Evolutionary conservation across 2,888 invertebrate species (phyloP), one percentile per base, ranked within the genome.

Genomic region (Machimus atricapillus): DNA sequence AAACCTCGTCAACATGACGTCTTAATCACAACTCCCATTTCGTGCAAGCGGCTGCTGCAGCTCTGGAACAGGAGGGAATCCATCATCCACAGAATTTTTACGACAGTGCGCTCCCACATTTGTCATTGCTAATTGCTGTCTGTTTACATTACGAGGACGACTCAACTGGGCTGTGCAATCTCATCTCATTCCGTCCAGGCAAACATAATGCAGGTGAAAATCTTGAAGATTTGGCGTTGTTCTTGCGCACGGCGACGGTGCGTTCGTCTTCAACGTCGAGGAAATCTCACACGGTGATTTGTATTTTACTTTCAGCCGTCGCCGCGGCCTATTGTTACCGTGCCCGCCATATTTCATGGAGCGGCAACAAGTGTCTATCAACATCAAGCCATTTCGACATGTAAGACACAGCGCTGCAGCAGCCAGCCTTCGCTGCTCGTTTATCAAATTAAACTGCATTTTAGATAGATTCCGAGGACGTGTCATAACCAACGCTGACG

Each of bases 51-150:
- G 19, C 56, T 56, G 23, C 27, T 23, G 66, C 14, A 66, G 27
- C 66, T 23, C 66, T 66, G 66, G 66, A 66, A 66, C 66, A 66
- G 23, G 27, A 66, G 66, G 23, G 66, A 23, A 66, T 66, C 23
- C 66, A 66, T 66, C 66, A 66, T 66, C 66, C 23, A 27, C 19
- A 27, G 23, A 66, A 66, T 66, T 66, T 66, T 66, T 12, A 66
- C 12, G 66, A 66, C 27, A 27, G 2, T 27, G 19, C 27, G 12
- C 23, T 79, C 79, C 52, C 79, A 79, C 79, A 79, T 79, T 79
- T 79, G 79, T 79, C 79, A 79, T 31, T 16, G 7, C 31, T 79
- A 79, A 79, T 79, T 79, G 79, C 52, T 43, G 43, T 78, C 78
- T 78, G 40, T 78, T 78, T 78, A 19, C 78, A 37, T 78, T 78